phyloP scores from a whole-genome alignment of 2,797 vertebrate genomes.

The Falco cherrug region DNA sequence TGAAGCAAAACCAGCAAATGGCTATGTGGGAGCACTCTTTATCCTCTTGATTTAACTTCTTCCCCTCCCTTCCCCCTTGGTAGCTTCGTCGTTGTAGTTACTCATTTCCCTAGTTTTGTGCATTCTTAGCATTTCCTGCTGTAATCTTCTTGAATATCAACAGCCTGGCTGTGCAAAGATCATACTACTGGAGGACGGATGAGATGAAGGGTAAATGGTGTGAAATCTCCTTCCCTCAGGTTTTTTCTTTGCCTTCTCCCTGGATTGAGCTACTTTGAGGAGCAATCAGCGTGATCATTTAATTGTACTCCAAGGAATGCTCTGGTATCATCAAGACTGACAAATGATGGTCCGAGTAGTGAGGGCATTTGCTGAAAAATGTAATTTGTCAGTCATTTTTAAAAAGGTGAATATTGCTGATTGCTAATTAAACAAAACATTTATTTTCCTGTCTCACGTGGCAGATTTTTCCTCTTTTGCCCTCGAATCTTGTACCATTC shows the following conservation, averaged over 20 bases:
- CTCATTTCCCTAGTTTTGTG: constrained; percentile 22
- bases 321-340: constrained; percentile 42
- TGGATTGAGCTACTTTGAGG: constrained; percentile 44
- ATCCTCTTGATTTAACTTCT: constrained; percentile 68
- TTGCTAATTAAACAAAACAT: constrained; percentile 23
- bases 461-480: background rate
- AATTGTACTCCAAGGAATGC: constrained; percentile 62
- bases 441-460: background rate
- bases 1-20: constrained; percentile 68
- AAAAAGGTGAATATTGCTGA: constrained; percentile 24
- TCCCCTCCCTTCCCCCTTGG: background rate
- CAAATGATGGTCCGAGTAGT: constrained; percentile 32
- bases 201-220: background rate
- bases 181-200: background rate
- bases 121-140: constrained; percentile 57
- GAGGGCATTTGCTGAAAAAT: constrained; percentile 49
- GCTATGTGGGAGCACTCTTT: constrained; percentile 64
- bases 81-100: constrained; percentile 9
- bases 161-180: background rate
- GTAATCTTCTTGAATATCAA: constrained; percentile 44
- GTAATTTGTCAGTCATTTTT: constrained; percentile 35
- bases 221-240: background rate
- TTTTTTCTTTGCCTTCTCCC: constrained; percentile 17
- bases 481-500: background rate
- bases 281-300: constrained; percentile 44